Base-by-base conservation (phyloP, 2,797 vertebrate genomes). In the Carapus acus region DNA sequence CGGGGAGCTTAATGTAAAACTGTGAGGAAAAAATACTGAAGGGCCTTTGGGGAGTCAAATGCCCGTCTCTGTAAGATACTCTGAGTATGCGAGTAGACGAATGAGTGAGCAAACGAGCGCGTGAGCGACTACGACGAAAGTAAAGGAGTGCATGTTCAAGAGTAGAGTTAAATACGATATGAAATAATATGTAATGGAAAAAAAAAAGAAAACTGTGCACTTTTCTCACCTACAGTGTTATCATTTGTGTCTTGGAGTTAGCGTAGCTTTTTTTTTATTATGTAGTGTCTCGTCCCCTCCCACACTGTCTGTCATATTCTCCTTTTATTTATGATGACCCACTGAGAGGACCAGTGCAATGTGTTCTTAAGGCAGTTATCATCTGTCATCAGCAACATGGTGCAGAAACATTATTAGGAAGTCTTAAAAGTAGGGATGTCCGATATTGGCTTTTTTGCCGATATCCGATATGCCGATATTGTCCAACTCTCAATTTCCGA, bases 301-400 rank as follows among this genome's bases (percentile, higher is more conserved):
- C 51, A 49, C 62, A 42, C 74, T 71, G 45, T 67, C 34, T 44
- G 15, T 70, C 61, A 61, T 85, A 67, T 71, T 70, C 73, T 65
- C 60, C 82, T 87, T 86, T 87, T 85, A 91, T 92, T 93, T 90
- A 90, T 91, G 69, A 78, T 63, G 74, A 82, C 81, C 80, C 81
- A 73, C 80, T 82, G 78, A 73, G 84, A 88, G 90, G 89, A 91
- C 73, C 83, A 85, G 91, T 93, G 90, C 90, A 92, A 92, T 92
- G 72, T 75, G 84, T 81, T 64, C 79, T 72, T 59, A 78, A 76
- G 88, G 83, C 80, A 87, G 84, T 73, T 69, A 67, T 50, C 53
- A 31, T 74, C 69, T 74, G 57, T 27, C 64, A 54, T 63, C 57
- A 71, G 29, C 77, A 76, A 51, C 55, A 41, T 71, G 48, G 48